Conservation (phyloP, 1,140 invertebrate genomes). For the Leptopilina boulardi region DNA sequence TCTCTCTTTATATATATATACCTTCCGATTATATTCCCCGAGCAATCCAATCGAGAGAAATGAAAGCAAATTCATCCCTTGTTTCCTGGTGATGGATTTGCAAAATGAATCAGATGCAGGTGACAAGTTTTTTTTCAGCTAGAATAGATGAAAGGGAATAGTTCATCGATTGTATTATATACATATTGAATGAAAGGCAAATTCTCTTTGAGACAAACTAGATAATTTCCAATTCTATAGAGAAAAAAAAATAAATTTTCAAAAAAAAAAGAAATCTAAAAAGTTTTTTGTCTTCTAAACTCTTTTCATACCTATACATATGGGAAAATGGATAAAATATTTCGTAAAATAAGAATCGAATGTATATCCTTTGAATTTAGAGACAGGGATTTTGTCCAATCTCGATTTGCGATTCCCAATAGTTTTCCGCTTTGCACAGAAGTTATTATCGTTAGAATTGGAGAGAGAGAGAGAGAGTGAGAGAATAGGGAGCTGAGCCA, state of each 20-base stretch:
- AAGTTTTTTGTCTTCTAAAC: too few relatives aligned
- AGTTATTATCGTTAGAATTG: conserved; percentile 10
- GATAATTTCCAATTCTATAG: too few relatives aligned
- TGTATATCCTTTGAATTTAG: not conserved
- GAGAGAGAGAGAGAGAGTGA: not conserved
- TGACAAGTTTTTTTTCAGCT: conserved; percentile 1
- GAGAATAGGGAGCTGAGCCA: conserved; percentile 1
- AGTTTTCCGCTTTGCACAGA: conserved; percentile 11
- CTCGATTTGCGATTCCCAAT: conserved; percentile 1
- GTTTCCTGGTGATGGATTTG: not conserved
- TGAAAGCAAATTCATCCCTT: not conserved
- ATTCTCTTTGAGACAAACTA: too few relatives aligned
- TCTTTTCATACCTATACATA: too few relatives aligned
- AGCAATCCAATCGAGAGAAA: not conserved
- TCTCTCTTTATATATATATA: too few relatives aligned
- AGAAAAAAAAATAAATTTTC: too few relatives aligned
- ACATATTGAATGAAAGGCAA: too few relatives aligned
- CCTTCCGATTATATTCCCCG: not conserved
- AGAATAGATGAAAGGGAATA: conserved; percentile 3
- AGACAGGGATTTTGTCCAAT: not conserved
- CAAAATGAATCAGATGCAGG: conserved; percentile 4
- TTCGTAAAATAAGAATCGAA: not conserved
- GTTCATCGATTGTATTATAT: too few relatives aligned
- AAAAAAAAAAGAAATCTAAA: too few relatives aligned
- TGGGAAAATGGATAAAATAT: not conserved